Conservation (phyloP, 1,140 invertebrate genomes). For the Trachymyrmex septentrionalis region DNA sequence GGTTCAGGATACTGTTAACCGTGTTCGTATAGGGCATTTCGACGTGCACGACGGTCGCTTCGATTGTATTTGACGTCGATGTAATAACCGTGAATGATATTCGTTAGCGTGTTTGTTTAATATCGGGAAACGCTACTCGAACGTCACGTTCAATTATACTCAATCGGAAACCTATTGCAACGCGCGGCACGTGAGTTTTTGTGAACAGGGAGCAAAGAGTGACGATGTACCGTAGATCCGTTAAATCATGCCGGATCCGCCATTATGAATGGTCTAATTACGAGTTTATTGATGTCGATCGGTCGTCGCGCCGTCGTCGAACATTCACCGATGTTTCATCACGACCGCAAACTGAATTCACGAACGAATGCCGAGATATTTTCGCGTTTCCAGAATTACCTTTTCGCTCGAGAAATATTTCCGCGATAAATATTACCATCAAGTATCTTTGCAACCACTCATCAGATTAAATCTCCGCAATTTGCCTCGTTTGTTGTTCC, state of each 20-base stretch:
- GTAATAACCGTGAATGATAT: constrained; percentile 50
- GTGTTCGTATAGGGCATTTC: neutral
- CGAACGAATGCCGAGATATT: neutral
- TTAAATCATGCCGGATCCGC: constrained; percentile 32
- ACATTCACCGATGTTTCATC: constrained; percentile 11
- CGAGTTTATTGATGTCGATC: constrained; percentile 45
- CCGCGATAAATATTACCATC: neutral
- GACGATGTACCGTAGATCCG: constrained; percentile 1
- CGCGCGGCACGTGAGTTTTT: constrained; percentile 34
- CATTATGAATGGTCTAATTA: constrained; percentile 55
- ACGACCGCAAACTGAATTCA: neutral
- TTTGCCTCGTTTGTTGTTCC: neutral
- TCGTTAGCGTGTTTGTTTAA: constrained; percentile 56
- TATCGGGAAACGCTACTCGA: constrained; percentile 47
- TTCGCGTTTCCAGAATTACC: neutral
- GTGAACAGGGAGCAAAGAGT: constrained; percentile 18
- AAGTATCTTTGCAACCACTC: constrained; percentile 4
- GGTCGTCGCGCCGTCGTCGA: neutral
- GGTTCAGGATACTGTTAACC: neutral
- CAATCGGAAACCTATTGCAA: constrained; percentile 54
- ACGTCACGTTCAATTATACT: constrained; percentile 53
- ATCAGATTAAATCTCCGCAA: neutral
- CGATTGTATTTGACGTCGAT: constrained; percentile 27
- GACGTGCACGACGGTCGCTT: constrained; percentile 12
- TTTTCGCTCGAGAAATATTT: neutral